These are phyloP conservation scores for Samia ricini DNA, from an alignment of 1,140 invertebrate genomes.

Conservation along the genomic window DNA sequence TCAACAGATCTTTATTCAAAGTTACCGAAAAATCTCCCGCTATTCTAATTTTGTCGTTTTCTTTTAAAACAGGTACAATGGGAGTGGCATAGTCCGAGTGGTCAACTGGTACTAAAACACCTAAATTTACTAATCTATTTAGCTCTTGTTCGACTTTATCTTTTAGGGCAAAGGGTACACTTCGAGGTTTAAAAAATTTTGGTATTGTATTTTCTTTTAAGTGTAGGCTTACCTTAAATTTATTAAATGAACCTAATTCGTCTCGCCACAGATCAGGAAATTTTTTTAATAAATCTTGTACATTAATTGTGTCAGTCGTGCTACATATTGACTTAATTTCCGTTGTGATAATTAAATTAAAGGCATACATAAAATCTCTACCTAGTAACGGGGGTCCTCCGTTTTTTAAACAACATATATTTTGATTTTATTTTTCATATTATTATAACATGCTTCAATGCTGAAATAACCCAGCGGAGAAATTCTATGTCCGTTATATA, in stretches of 20 bases:
- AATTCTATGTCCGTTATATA: constrained; percentile 35
- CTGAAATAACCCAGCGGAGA: constrained; percentile 26
- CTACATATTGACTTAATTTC: background rate
- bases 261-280: background rate
- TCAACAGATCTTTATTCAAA: constrained; percentile 29
- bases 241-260: constrained; percentile 3
- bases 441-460: constrained; percentile 12
- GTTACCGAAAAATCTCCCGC: constrained; percentile 34
- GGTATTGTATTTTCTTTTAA: background rate
- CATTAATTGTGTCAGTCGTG: background rate
- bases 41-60: constrained; percentile 28
- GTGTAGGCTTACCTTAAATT: background rate
- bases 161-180: background rate
- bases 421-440: constrained; percentile 12
- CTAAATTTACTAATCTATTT: constrained; percentile 3
- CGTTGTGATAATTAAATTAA: constrained; percentile 24
- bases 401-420: constrained; percentile 19
- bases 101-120: constrained; percentile 27
- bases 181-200: constrained; percentile 4
- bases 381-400: constrained; percentile 32
- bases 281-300: background rate
- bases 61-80: constrained; percentile 37
- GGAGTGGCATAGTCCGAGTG: constrained; percentile 30
- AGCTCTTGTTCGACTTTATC: constrained; percentile 4
- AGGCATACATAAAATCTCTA: constrained; percentile 34